Base-by-base conservation (phyloP, 2,888 invertebrate species). In the Morinoia aosen region DNA sequence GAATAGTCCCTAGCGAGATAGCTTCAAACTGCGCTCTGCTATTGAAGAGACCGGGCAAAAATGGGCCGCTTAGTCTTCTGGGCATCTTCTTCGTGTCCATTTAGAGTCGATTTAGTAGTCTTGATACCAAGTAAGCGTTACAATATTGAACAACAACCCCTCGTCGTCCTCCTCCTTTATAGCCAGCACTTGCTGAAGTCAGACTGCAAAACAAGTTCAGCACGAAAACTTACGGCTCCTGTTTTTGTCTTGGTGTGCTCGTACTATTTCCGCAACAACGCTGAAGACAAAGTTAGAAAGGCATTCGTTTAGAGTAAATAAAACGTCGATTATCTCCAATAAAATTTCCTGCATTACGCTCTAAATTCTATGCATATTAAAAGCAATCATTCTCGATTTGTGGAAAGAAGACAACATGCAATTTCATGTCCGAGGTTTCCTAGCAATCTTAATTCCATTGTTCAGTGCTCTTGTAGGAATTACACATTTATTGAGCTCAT, bases 61-160 rank as follows among this genome's bases (percentile, higher is more conserved):
- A 91, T 91, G 48, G 57, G 40, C 91, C n/a, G 91, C 91, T 57
- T 91, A 33, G 91, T 56, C 91, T 91, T 57, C 48, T 40, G 48
- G 57, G 57, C 91, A 40, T 91, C 56, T 57, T 57, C 56, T 56
- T 91, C 57, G 33, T 33, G 57, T 39, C 57, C 91, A 57, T 57
- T 91, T 33, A 56, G 91, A 57, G 48, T 91, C 91, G 91, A 91
- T 91, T 91, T 91, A 57, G 57, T 48, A 90, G 90, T 90, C 90
- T 90, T 90, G 90, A 90, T 90, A 90, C 90, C 40, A 39, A 40
- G 48, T 90, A 90, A 48, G 90, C 90, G 48, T 48, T 39, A 90
- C 90, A 90, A 90, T 40, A 90, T 90, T 90, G 90, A 90, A 48
- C 90, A 48, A 64, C 64, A 64, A 64, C 64, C 64, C 64, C 64